A percentile compares a stretch with the other conserved stretches of the same genome.
Evolutionary conservation across 2,888 invertebrate species (phyloP).

Genomic region (Tipula lateralis): DNA sequence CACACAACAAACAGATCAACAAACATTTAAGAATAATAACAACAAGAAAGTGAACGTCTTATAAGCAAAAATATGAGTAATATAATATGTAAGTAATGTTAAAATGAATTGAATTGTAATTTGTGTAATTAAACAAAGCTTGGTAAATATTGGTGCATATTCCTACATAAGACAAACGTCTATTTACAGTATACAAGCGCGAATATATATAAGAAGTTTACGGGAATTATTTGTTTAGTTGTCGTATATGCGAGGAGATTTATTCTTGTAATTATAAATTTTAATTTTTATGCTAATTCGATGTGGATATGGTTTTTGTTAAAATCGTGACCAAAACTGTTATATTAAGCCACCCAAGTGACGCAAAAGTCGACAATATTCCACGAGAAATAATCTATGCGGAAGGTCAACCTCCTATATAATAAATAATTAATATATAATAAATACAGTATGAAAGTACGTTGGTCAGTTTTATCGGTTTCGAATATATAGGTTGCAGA

Average conservation of each 20-base stretch:
- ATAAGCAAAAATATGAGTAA: background rate
- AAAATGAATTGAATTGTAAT: slow-evolving; percentile 2
- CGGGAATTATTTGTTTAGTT: background rate
- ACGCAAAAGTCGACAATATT: background rate
- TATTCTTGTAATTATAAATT: background rate
- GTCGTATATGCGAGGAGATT: background rate
- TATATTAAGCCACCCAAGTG: background rate
- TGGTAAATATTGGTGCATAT: background rate
- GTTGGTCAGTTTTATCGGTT: background rate
- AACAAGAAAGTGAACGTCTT: background rate
- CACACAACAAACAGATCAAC: background rate
- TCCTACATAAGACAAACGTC: background rate
- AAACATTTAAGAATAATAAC: background rate
- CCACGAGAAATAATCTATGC: background rate
- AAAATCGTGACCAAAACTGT: background rate
- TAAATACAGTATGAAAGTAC: too few species aligned
- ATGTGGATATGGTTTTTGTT: background rate
- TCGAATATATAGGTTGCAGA: background rate
- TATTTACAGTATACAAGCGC: background rate
- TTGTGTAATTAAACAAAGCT: background rate
- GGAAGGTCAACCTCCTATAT: background rate
- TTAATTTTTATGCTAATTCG: background rate
- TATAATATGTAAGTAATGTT: background rate
- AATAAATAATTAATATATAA: background rate
- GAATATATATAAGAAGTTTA: background rate